Conservation (phyloP, 2,888 invertebrate species). For the Auanema sp. region DNA sequence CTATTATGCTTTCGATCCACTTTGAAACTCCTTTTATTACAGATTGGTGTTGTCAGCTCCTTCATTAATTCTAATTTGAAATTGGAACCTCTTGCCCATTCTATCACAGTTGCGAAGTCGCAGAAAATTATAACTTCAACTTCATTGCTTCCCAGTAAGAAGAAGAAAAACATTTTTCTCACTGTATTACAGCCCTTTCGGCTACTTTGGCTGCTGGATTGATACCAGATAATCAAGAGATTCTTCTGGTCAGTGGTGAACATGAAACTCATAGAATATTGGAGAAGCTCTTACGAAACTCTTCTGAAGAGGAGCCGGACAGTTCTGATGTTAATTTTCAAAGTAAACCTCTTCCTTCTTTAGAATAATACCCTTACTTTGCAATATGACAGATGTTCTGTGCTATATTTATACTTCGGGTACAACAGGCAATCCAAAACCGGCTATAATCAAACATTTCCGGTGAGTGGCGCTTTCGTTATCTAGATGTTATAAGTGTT, state of each 20-base stretch:
- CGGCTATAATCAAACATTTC: constrained; percentile 90
- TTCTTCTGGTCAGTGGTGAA: constrained; percentile 20
- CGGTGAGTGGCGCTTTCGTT: constrained; percentile 66
- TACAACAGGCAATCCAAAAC: constrained; percentile 95
- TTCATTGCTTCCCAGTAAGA: constrained; percentile 49
- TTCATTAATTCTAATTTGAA: constrained; percentile 91
- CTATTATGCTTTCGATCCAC: no score
- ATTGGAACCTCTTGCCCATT: constrained; percentile 80
- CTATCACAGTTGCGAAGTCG: constrained; percentile 82
- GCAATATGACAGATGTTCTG: constrained; percentile 67
- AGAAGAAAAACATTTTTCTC: not conserved
- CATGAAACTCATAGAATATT: constrained; percentile 16
- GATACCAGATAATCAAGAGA: constrained; percentile 29
- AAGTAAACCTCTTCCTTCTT: no score
- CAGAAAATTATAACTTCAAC: constrained; percentile 75
- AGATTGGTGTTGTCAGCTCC: constrained; percentile 71
- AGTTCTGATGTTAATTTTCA: constrained; percentile 42
- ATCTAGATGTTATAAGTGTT: not conserved
- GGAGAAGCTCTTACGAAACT: constrained; percentile 23
- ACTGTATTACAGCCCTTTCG: constrained; percentile 43
- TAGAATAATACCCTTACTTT: not conserved
- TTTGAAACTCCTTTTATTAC: not conserved
- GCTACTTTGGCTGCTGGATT: constrained; percentile 43
- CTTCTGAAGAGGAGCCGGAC: constrained; percentile 29
- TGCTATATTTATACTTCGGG: constrained; percentile 97